Conservation (phyloP, 2,113 vertebrate species). For the Callopanchax toddi region DNA sequence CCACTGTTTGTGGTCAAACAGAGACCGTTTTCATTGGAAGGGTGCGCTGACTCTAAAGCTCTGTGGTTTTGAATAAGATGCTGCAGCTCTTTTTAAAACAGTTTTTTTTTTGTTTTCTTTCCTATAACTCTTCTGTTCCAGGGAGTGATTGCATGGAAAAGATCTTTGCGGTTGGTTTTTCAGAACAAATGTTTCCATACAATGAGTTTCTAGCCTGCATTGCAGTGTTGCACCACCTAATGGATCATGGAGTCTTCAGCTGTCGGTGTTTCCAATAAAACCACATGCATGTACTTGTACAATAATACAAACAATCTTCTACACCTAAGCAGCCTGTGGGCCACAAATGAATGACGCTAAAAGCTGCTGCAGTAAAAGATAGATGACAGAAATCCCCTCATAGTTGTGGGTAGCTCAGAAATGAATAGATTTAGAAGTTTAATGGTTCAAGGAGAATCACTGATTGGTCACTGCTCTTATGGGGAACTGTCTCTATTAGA, state of each 20-base stretch:
- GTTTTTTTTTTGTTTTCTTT: constrained; percentile 50
- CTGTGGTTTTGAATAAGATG: constrained; percentile 64
- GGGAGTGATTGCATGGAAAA: constrained; percentile 59
- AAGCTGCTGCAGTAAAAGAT: no score
- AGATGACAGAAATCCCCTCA: neutral
- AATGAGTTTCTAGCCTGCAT: constrained; percentile 25
- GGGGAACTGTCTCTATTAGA: constrained; percentile 3
- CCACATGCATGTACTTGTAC: constrained; percentile 6
- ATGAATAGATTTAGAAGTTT: constrained; percentile 6
- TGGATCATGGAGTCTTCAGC: neutral
- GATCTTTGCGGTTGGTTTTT: constrained; percentile 41
- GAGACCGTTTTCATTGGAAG: constrained; percentile 44
- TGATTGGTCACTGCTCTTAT: neutral
- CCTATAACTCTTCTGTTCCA: constrained; percentile 50
- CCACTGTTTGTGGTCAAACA: constrained; percentile 46
- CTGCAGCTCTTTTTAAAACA: constrained; percentile 35
- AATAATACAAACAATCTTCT: constrained; percentile 24
- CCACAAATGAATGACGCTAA: neutral
- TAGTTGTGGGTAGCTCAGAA: constrained; percentile 8
- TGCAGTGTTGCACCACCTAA: constrained; percentile 6
- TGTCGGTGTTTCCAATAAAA: constrained; percentile 12
- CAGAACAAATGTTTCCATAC: constrained; percentile 51
- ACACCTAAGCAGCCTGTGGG: constrained; percentile 3
- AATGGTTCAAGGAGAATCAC: neutral
- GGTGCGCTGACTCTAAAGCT: constrained; percentile 19